A percentile compares a stretch with the other conserved stretches of the same genome.
Conservation (phyloP, 2,113 vertebrate species). For the Epinephelus cyanopodus region DNA sequence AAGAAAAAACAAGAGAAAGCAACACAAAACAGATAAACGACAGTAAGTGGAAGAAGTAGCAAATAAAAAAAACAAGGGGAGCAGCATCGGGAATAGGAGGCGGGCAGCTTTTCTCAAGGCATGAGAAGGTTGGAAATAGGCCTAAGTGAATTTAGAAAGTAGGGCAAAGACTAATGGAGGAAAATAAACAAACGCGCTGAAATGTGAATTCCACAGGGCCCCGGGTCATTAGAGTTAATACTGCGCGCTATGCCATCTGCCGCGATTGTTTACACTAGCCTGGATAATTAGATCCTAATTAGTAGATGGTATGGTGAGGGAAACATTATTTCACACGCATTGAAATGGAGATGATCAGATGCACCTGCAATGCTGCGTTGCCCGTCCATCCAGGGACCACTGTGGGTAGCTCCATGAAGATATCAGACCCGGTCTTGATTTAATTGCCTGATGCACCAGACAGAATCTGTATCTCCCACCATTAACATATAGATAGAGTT, state of each 20-base stretch:
- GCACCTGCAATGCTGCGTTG: conserved; percentile 64
- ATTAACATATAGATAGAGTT: conserved; percentile 64
- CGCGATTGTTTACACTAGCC: conserved; percentile 94
- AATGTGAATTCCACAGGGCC: conserved; percentile 86
- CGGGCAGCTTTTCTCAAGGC: conserved; percentile 64
- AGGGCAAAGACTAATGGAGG: conserved; percentile 86
- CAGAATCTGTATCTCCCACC: conserved; percentile 28
- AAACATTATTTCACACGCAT: conserved; percentile 76
- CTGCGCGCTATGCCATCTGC: conserved; percentile 91
- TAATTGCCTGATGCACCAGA: conserved; percentile 59
- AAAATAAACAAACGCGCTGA: conserved; percentile 85
- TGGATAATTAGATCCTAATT: conserved; percentile 98
- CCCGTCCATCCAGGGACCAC: conserved; percentile 63
- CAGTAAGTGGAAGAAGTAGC: conserved; percentile 43
- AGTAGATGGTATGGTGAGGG: conserved; percentile 87
- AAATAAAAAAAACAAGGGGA: conserved; percentile 17
- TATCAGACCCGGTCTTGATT: conserved; percentile 47
- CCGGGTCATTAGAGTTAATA: conserved; percentile 91
- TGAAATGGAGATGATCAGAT: conserved; percentile 71
- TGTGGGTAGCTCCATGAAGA: conserved; percentile 37
- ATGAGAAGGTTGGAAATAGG: conserved; percentile 76
- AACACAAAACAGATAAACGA: conserved; percentile 61
- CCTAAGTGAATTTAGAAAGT: conserved; percentile 85
- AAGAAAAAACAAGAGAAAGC: conserved; percentile 9
- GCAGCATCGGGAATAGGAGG: conserved; percentile 51